phyloP scores from a whole-genome alignment of 2,888 invertebrate genomes.

The Pasiphila rectangulata region DNA sequence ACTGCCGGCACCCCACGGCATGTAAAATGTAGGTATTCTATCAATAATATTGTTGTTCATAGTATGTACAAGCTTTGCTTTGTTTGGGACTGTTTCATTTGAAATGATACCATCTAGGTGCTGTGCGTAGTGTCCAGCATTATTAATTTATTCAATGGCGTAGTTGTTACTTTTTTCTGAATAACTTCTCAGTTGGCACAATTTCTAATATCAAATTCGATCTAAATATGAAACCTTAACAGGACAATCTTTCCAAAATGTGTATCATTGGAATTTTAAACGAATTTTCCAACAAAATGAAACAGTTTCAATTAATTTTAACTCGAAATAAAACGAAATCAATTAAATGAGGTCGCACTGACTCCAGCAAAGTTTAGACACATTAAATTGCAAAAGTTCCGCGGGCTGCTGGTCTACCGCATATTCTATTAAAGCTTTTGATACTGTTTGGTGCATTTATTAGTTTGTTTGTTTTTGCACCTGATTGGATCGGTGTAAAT shows the following conservation, averaged over 20 bases:
- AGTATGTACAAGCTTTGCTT: no score
- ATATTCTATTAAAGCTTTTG: slow-evolving; percentile 34
- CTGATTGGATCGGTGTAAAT: slow-evolving; percentile 19
- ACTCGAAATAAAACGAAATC: slow-evolving; percentile 21
- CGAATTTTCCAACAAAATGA: not conserved
- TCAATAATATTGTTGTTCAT: no score
- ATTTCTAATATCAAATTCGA: no score
- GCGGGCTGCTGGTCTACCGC: slow-evolving; percentile 26
- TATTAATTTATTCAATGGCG: not conserved
- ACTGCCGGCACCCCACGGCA: no score
- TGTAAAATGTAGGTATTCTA: no score
- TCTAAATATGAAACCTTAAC: no score
- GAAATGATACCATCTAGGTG: no score
- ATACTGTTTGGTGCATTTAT: slow-evolving; percentile 30
- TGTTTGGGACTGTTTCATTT: no score
- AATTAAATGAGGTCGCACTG: slow-evolving; percentile 26
- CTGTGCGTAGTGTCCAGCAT: no score
- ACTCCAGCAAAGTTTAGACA: slow-evolving; percentile 26
- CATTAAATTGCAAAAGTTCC: slow-evolving; percentile 35
- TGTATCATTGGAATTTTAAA: not conserved
- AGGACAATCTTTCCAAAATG: not conserved
- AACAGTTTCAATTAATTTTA: slow-evolving; percentile 12
- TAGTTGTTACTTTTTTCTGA: not conserved
- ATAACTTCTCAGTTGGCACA: not conserved
- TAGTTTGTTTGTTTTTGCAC: slow-evolving; percentile 26